Evolutionary conservation across 2,888 invertebrate genomes (phyloP).

Genomic region (Onthophagus sagittarius): DNA sequence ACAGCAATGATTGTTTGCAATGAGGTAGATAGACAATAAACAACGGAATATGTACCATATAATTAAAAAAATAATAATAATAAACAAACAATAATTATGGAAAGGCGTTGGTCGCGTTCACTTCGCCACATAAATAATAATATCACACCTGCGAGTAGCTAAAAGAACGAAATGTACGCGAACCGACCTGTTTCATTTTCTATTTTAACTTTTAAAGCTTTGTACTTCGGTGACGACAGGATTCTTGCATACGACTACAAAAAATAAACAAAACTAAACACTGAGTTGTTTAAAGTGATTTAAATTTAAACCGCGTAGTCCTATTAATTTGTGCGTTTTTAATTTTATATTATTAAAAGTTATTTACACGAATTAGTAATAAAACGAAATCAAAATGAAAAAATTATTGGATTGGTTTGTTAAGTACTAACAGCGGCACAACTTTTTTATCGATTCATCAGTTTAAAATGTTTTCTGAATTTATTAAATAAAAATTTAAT

Average conservation of each 20-base stretch:
- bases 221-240: slow-evolving; percentile 25
- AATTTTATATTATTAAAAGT: too few relatives aligned
- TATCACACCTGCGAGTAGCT: slow-evolving; percentile 21
- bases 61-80: slow-evolving; percentile 19
- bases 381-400: too few relatives aligned
- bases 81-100: slow-evolving; percentile 15
- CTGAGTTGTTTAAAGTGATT: too few relatives aligned
- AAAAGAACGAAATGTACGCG: slow-evolving; percentile 1
- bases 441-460: too few relatives aligned
- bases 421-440: too few relatives aligned
- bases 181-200: slow-evolving; percentile 19
- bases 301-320: too few relatives aligned
- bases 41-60: slow-evolving; percentile 24
- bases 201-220: slow-evolving; percentile 18
- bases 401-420: too few relatives aligned
- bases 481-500: background rate
- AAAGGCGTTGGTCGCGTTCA: slow-evolving; percentile 14
- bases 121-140: slow-evolving; percentile 18
- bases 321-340: too few relatives aligned
- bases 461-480: background rate
- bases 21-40: slow-evolving; percentile 44
- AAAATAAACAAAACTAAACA: background rate
- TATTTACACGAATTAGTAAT: too few relatives aligned
- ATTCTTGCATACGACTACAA: background rate
- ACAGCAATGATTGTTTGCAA: slow-evolving; percentile 50